Conservation (phyloP, 2,797 vertebrate genomes). For the Sylvia borin region DNA sequence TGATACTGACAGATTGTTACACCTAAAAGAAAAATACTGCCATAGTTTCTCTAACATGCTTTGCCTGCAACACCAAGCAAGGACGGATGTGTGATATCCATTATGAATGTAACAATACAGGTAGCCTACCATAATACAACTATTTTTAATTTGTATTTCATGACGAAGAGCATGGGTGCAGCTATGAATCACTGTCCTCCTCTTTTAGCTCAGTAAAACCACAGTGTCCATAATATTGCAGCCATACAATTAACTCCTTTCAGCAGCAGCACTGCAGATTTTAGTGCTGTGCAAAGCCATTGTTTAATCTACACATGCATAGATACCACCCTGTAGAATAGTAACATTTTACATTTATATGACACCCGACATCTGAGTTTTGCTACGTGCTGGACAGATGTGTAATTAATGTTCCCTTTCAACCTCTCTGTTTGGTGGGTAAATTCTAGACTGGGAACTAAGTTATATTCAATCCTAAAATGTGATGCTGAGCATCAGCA, state of each 20-base stretch:
- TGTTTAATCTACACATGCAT: constrained; percentile 42
- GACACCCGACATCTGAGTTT: constrained; percentile 27
- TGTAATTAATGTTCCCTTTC: constrained; percentile 61
- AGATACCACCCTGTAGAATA: constrained; percentile 30
- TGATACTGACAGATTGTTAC: constrained; percentile 85
- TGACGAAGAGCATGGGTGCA: constrained; percentile 35
- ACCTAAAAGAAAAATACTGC: constrained; percentile 85
- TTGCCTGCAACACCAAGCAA: constrained; percentile 64
- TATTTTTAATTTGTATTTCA: constrained; percentile 68
- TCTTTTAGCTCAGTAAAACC: constrained; percentile 61
- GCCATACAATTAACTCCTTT: constrained; percentile 57
- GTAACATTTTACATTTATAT: constrained; percentile 57
- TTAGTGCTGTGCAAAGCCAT: constrained; percentile 11
- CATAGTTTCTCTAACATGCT: constrained; percentile 73
- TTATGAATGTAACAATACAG: constrained; percentile 72
- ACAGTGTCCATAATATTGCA: constrained; percentile 28
- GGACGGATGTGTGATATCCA: constrained; percentile 66
- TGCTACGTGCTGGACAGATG: background rate
- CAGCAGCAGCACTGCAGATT: constrained; percentile 43
- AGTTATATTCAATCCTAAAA: constrained; percentile 3
- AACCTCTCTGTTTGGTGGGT: constrained; percentile 40
- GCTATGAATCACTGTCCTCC: constrained; percentile 46
- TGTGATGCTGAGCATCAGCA: constrained; percentile 17
- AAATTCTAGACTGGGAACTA: constrained; percentile 45
- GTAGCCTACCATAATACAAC: constrained; percentile 58